Evolutionary conservation across 2,797 vertebrate species (phyloP).

Genomic region (Darevskia nairensis): DNA sequence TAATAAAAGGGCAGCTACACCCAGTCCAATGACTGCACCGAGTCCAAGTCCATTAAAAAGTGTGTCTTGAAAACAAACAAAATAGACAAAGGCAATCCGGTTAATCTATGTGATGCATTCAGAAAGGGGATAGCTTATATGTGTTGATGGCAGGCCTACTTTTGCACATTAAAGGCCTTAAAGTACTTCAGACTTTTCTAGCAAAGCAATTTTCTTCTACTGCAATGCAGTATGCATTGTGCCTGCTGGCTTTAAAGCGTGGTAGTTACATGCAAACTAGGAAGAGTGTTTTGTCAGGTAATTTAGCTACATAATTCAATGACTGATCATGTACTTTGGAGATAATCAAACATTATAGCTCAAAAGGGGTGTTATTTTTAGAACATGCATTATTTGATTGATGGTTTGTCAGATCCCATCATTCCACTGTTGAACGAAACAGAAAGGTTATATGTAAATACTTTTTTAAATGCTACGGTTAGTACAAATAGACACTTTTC

Average conservation of each 20-base stretch:
- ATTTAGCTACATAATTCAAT: neutral
- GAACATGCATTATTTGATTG: neutral
- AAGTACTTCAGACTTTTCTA: neutral
- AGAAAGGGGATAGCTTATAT: neutral
- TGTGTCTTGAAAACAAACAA: constrained; percentile 89
- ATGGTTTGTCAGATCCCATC: neutral
- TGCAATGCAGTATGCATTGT: neutral
- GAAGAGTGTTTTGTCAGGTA: neutral
- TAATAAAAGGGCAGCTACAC: constrained; percentile 90
- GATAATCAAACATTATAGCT: neutral
- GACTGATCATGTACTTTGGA: neutral
- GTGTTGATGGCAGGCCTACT: neutral
- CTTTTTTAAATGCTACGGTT: neutral
- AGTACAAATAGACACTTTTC: constrained; percentile 13
- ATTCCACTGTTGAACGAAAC: neutral
- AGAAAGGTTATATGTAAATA: neutral
- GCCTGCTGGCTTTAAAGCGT: neutral
- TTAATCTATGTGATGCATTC: neutral
- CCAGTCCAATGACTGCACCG: constrained; percentile 93
- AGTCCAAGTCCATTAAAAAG: constrained; percentile 96
- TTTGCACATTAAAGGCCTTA: neutral
- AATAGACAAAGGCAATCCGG: neutral
- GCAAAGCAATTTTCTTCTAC: neutral
- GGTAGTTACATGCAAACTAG: neutral
- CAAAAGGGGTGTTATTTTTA: neutral